Evolutionary conservation across 2,113 vertebrate species (phyloP), one percentile per base, ranked within the genome.

Genomic region (Pitta sordida): DNA sequence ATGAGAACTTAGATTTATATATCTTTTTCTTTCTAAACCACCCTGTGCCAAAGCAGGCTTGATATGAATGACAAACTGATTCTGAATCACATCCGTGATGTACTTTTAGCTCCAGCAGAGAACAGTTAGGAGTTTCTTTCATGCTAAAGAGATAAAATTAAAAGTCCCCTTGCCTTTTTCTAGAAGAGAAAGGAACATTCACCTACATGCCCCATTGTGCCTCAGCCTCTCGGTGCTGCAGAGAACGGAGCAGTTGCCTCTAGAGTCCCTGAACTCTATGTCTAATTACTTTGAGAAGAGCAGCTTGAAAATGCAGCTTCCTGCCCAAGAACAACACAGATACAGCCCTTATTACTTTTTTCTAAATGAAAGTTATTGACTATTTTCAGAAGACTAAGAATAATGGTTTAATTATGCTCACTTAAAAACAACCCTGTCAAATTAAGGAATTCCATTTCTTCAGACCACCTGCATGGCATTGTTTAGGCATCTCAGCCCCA

Each of bases 151-250:
- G 36, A 78, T 91, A 77, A 86, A 80, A 74, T 56, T 34, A 46
- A 73, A 80, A 86, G 46, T 9, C 5, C 21, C 16, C 32, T 58
- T 67, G 71, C 6, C 19, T 81, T 86, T 63, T 74, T 39, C 29
- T 59, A 36, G 29, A 82, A 53, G 13, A 41, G 7, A 67, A 91
- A 51, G 22, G 15, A 86, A 52, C 29, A 15, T 27, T 59, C 52
- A 77, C 4, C n/a, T 55, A 11, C 0, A 0, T 1, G 0, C 6
- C 63, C 58, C 0, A 0, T 11, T 58, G n/a, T 74, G 37, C 64
- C 85, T 52, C 90, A 78, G 34, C 15, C 59, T 58, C 82, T 11
- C 1, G 1, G 49, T 34, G 37, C 70, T 21, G 24, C 48, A 71
- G 77, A 69, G 59, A 26, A 15, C 2, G 20, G 44, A 86, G 20